A percentile compares a stretch with the other conserved stretches of the same genome.
phyloP scores from a whole-genome alignment of 2,888 invertebrate genomes.

The Trissolcus japonicus region DNA sequence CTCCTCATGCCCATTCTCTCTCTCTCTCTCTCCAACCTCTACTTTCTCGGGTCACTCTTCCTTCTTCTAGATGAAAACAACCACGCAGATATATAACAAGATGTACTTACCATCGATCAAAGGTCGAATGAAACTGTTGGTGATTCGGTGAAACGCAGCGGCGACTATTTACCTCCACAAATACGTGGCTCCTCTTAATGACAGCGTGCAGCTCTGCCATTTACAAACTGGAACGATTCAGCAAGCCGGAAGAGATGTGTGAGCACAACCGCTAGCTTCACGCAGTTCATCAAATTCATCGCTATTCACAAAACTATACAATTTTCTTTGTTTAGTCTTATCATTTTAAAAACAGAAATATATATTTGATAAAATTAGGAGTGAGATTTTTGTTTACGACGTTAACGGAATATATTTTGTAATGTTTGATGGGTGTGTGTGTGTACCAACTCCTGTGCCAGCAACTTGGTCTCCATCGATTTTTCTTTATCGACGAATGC shows the following conservation, averaged over 20 bases:
- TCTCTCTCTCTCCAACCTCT: constrained; percentile 15
- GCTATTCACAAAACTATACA: too few relatives aligned
- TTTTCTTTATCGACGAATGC: constrained; percentile 67
- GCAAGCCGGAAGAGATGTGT: constrained; percentile 41
- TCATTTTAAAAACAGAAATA: too few relatives aligned
- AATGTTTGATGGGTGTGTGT: too few relatives aligned
- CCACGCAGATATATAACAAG: constrained; percentile 53
- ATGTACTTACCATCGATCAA: constrained; percentile 56
- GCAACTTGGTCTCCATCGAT: constrained; percentile 59
- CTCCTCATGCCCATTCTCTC: constrained; percentile 5
- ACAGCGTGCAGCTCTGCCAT: constrained; percentile 37
- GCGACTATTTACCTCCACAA: constrained; percentile 49
- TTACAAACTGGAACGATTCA: constrained; percentile 39
- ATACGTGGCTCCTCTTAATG: constrained; percentile 56
- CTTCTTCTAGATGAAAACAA: constrained; percentile 15
- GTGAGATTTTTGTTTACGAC: too few relatives aligned
- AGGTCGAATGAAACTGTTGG: constrained; percentile 50
- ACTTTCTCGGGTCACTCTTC: constrained; percentile 2
- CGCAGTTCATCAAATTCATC: too few relatives aligned
- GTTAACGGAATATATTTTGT: too few relatives aligned
- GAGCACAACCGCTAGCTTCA: too few relatives aligned
- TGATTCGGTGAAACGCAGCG: constrained; percentile 47
- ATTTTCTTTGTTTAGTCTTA: too few relatives aligned
- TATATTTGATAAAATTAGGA: too few relatives aligned
- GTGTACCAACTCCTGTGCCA: constrained; percentile 22